phyloP scores from a whole-genome alignment of 1,140 invertebrate species.

The Rhysida immarginata region DNA sequence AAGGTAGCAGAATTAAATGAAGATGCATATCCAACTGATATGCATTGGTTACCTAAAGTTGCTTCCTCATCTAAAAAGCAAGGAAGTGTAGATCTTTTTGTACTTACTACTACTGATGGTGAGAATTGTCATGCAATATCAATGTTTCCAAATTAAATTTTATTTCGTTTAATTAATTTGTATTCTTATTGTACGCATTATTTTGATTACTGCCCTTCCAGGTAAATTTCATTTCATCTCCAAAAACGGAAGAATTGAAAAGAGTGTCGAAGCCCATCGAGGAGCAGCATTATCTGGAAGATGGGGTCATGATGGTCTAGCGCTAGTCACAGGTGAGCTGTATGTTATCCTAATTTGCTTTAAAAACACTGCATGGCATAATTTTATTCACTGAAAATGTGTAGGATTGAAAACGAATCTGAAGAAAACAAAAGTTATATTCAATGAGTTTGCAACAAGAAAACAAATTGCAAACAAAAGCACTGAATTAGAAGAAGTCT shows the following conservation, averaged over 20 bases:
- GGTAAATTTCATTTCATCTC: slow-evolving; percentile 80
- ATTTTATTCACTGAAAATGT: too few species aligned
- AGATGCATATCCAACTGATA: slow-evolving; percentile 71
- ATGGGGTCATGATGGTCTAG: slow-evolving; percentile 88
- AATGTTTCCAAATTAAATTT: too few species aligned
- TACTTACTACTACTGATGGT: slow-evolving; percentile 81
- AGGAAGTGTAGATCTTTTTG: slow-evolving; percentile 61
- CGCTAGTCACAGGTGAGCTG: slow-evolving; percentile 59
- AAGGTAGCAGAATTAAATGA: slow-evolving; percentile 57
- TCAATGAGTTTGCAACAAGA: too few species aligned
- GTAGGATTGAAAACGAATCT: too few species aligned
- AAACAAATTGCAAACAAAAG: too few species aligned
- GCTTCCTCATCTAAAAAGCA: slow-evolving; percentile 38
- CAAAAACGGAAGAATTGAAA: slow-evolving; percentile 77
- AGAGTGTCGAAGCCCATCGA: slow-evolving; percentile 74
- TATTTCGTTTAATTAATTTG: too few species aligned
- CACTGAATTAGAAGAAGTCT: too few species aligned
- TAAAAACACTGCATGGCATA: too few species aligned
- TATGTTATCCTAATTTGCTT: too few species aligned
- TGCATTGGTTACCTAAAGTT: slow-evolving; percentile 61
- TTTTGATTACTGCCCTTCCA: slow-evolving; percentile 21
- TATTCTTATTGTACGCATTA: too few species aligned
- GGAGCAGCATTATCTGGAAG: slow-evolving; percentile 53
- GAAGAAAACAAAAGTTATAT: too few species aligned
- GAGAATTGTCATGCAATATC: too few species aligned